phyloP scores from a whole-genome alignment of 2,797 vertebrate species.

The Lerista edwardsae region DNA sequence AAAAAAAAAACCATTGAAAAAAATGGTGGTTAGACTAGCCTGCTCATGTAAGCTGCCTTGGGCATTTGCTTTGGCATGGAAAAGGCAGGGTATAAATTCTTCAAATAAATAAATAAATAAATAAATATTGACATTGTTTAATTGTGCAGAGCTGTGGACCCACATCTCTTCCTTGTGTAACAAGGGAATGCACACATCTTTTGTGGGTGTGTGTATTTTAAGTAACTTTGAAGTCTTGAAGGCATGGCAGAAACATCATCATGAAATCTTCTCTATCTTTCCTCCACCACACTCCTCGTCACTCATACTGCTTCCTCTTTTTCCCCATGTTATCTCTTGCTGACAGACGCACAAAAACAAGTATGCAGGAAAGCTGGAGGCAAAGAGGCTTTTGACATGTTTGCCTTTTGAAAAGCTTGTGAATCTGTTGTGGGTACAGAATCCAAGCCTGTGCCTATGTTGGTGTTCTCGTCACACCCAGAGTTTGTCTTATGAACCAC shows the following conservation, averaged over 20 bases:
- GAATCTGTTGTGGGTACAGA: conserved; percentile 35
- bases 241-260: conserved; percentile 34
- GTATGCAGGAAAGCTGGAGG: conserved; percentile 42
- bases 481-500: background rate
- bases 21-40: too few species aligned
- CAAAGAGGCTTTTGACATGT: conserved; percentile 42
- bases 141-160: background rate
- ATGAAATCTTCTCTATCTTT: conserved; percentile 39
- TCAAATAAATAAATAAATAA: too few species aligned
- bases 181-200: background rate
- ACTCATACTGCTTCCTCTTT: conserved; percentile 24
- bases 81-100: too few species aligned
- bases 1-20: too few species aligned
- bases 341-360: conserved; percentile 33
- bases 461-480: background rate
- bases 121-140: background rate
- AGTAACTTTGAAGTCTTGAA: conserved; percentile 32
- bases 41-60: too few species aligned
- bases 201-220: conserved; percentile 40
- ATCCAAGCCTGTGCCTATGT: conserved; percentile 2
- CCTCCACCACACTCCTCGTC: conserved; percentile 23
- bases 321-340: conserved; percentile 56
- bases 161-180: background rate
- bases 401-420: conserved; percentile 50
- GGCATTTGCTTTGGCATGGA: too few species aligned